These are phyloP conservation scores for Sinelater perroti DNA, from an alignment of 2,888 invertebrate species.

Conservation along the genomic window DNA sequence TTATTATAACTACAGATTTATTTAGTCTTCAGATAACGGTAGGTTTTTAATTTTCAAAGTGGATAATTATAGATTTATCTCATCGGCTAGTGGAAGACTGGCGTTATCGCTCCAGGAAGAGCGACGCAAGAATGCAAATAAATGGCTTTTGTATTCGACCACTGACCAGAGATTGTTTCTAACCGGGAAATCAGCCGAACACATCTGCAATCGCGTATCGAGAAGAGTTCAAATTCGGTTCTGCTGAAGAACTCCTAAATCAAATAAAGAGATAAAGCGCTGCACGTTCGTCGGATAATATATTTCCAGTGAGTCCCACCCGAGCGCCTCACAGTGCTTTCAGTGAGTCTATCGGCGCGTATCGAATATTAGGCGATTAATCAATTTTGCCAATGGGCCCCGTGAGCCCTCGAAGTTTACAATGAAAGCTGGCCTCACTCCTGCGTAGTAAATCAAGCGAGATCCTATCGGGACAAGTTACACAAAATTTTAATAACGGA, in stretches of 20 bases:
- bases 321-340: slow-evolving; percentile 10
- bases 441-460: slow-evolving; percentile 20
- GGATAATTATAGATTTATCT: too few relatives aligned
- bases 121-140: too few relatives aligned
- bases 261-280: slow-evolving; percentile 2
- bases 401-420: slow-evolving; percentile 7
- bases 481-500: slow-evolving; percentile 20
- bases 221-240: too few relatives aligned
- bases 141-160: too few relatives aligned
- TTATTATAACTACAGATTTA: too few relatives aligned
- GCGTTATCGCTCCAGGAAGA: too few relatives aligned
- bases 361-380: slow-evolving; percentile 15
- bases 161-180: too few relatives aligned
- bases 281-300: slow-evolving; percentile 6
- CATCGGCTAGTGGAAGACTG: too few relatives aligned
- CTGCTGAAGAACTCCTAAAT: background rate
- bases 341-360: slow-evolving; percentile 14
- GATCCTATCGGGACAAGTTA: slow-evolving; percentile 17
- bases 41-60: too few relatives aligned
- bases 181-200: too few relatives aligned
- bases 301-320: slow-evolving; percentile 10
- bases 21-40: too few relatives aligned
- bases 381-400: slow-evolving; percentile 23
- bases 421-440: slow-evolving; percentile 14
- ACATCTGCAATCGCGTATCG: too few relatives aligned